phyloP scores from a whole-genome alignment of 2,113 vertebrate genomes.

The Chrysemys picta region DNA sequence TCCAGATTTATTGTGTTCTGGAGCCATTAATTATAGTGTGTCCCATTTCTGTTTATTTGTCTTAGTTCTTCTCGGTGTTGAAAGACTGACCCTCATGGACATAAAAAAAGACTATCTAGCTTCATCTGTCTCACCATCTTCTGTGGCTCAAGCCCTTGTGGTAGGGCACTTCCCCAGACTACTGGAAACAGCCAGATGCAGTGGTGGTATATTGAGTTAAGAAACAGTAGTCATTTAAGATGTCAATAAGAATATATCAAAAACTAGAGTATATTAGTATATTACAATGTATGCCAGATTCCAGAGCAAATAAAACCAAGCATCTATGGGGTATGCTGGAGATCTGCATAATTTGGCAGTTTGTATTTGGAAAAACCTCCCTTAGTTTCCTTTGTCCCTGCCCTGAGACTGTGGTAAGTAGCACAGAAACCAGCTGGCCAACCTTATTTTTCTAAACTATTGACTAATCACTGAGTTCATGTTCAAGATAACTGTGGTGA shows the following conservation, averaged over 20 bases:
- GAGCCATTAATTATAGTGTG: slow-evolving; percentile 80
- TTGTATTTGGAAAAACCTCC: slow-evolving; percentile 56
- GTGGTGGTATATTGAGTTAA: slow-evolving; percentile 1
- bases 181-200: slow-evolving; percentile 61
- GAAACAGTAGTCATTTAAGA: slow-evolving; percentile 52
- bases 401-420: slow-evolving; percentile 82
- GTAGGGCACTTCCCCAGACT: slow-evolving; percentile 66
- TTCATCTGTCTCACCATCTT: slow-evolving; percentile 59
- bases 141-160: slow-evolving; percentile 66
- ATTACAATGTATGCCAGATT: slow-evolving; percentile 24
- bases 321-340: not conserved
- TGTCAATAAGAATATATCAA: slow-evolving; percentile 51
- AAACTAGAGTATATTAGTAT: slow-evolving; percentile 11
- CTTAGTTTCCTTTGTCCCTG: slow-evolving; percentile 70
- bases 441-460: slow-evolving; percentile 82
- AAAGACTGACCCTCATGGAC: slow-evolving; percentile 62
- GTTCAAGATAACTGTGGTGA: slow-evolving; percentile 80
- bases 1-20: slow-evolving; percentile 67
- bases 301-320: slow-evolving; percentile 49
- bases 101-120: slow-evolving; percentile 67
- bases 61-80: slow-evolving; percentile 76
- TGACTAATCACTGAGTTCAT: slow-evolving; percentile 84
- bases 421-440: slow-evolving; percentile 76
- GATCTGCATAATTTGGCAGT: slow-evolving; percentile 53
- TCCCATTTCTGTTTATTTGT: slow-evolving; percentile 79